Percentiles rank a stretch among this genome's conserved stretches.
Evolutionary conservation across 1,140 invertebrate species (phyloP).

Genomic region (Anastrepha obliqua): DNA sequence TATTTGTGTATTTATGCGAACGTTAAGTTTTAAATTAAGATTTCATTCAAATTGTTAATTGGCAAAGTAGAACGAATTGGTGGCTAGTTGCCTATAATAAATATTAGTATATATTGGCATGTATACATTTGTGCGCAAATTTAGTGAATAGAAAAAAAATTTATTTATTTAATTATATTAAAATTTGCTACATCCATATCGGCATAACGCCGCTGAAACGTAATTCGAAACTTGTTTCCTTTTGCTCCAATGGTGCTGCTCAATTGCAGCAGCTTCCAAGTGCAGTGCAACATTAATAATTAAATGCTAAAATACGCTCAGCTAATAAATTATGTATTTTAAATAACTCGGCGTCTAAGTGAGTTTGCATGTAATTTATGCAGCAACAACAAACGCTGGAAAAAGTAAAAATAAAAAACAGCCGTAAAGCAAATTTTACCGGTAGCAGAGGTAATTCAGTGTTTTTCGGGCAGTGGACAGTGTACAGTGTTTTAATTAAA

Average conservation of each 20-base stretch:
- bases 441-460: background rate
- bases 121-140: background rate
- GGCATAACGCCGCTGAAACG: background rate
- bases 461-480: background rate
- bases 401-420: conserved; percentile 2
- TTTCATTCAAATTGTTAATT: background rate
- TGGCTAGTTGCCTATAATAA: background rate
- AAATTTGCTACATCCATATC: background rate
- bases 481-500: background rate
- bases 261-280: conserved; percentile 25
- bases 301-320: background rate
- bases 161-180: too few relatives aligned
- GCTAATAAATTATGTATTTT: conserved; percentile 40
- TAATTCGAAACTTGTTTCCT: conserved; percentile 42
- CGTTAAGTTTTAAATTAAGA: conserved; percentile 14
- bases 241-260: background rate
- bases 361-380: background rate
- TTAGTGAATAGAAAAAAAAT: background rate
- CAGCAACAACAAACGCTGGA: background rate
- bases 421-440: background rate
- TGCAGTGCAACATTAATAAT: background rate
- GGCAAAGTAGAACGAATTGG: background rate
- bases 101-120: background rate
- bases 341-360: conserved; percentile 7
- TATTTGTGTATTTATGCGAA: background rate